A percentile compares a stretch with the other conserved stretches of the same genome.
Evolutionary conservation across 2,888 invertebrate genomes (phyloP).

Genomic region (Scaeva pyrastri): DNA sequence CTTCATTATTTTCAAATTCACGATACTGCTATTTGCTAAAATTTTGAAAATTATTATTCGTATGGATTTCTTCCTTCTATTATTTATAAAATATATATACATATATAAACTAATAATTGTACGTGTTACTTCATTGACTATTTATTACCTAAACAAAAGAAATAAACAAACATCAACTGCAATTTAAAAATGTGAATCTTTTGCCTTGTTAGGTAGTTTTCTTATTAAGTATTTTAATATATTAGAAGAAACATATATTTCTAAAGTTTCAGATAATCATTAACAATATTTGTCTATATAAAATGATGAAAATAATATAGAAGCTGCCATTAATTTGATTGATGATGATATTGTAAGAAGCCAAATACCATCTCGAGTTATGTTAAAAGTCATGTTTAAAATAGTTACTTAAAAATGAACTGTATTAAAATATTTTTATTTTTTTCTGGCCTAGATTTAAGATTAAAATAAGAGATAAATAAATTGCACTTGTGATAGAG

Average conservation of each 20-base stretch:
- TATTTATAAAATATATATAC: no score
- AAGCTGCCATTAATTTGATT: constrained; percentile 25
- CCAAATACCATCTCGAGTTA: constrained; percentile 34
- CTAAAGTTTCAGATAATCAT: constrained; percentile 9
- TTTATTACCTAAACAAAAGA: no score
- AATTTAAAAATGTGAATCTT: constrained; percentile 2
- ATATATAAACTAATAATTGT: no score
- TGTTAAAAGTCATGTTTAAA: constrained; percentile 6
- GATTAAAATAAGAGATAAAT: constrained; percentile 14
- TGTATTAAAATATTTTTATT: not conserved
- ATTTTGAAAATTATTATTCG: no score
- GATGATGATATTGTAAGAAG: constrained; percentile 38
- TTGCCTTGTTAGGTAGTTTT: not conserved
- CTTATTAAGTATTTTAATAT: not conserved
- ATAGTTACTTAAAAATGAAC: not conserved
- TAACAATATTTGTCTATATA: not conserved
- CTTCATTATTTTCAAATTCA: no score
- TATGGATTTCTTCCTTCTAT: no score
- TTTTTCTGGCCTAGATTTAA: not conserved
- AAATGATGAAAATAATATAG: constrained; percentile 12
- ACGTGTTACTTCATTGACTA: no score
- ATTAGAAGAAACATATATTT: not conserved
- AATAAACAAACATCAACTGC: not conserved
- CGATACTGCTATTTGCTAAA: no score
- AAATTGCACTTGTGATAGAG: constrained; percentile 64